Conservation (phyloP, 2,797 vertebrate genomes). For the Sebastes nivosus region DNA sequence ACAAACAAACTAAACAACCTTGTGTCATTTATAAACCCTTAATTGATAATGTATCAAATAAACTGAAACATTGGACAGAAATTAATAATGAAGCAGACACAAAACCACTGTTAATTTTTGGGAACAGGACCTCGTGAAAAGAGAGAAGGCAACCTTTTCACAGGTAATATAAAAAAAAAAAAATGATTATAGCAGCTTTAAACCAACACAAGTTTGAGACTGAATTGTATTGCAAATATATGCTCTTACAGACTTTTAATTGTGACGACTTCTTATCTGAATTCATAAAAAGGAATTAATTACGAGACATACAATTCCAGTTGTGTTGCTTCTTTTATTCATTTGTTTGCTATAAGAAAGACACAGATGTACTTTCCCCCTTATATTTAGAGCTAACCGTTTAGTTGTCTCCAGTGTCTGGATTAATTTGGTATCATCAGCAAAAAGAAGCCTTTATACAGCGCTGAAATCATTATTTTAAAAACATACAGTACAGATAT, state of each 20-base stretch:
- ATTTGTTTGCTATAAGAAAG: neutral
- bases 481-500: conserved; percentile 19
- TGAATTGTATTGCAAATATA: neutral
- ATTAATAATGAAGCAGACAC: no score
- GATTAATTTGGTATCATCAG: conserved; percentile 3
- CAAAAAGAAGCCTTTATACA: conserved; percentile 7
- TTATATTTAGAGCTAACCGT: neutral
- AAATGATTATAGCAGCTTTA: neutral
- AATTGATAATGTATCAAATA: no score
- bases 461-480: neutral
- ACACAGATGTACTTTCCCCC: neutral
- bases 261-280: neutral
- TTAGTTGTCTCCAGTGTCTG: neutral
- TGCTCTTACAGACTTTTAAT: neutral
- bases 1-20: no score
- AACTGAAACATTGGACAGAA: no score
- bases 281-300: neutral
- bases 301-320: neutral
- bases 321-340: neutral
- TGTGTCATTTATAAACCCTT: no score
- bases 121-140: no score
- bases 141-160: no score
- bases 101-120: no score
- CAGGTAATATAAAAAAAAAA: no score
- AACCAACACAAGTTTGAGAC: neutral